Evolutionary conservation across 1,140 invertebrate genomes (phyloP), one percentile per base, ranked within the genome.

Genomic region (Heliconius himera): DNA sequence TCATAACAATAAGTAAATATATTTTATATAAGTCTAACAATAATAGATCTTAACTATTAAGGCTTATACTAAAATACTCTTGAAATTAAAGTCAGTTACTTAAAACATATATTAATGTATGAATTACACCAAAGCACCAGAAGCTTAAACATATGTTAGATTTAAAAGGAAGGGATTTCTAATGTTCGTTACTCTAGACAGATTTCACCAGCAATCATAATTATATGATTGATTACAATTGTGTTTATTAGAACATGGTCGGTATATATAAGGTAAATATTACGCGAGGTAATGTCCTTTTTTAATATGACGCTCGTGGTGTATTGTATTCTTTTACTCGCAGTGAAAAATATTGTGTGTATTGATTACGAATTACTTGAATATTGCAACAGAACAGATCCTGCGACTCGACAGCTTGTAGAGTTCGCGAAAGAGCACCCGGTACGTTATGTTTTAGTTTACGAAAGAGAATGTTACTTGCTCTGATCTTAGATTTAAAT

Each of bases 321-420:
- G 54, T 33, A 20, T 74, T 74, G 26, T 49, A 8, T 74, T 51
- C 22, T 74, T 20, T 60, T 76, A 3, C 18, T 56, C 38, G 8
- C n/a, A 22, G 54, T 80, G 18, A 41, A 36, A 36, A 20, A 51
- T 49, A 54, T 74, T 6, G 22, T 73, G 71, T 77, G 79, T 60
- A 8, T 70, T 74, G 73, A 78, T 41, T 41, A 76, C 18, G 70
- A 81, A 29, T 76, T 78, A 75, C 54, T 73, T 41, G 77, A 78
- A 73, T 81, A 81, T 73, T 66, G 75, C 20, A 84, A 84, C 26
- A 73, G 54, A 77, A 82, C 83, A 9, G 73, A 84, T 18, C 83
- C 81, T 22, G 81, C 76, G 0, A 78, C 54, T 1, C 54, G 76
- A 60, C 83, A 84, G 46, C 54, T 84, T 2, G 78, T 80, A 56